These are phyloP conservation scores for Calosoma granatense DNA, from an alignment of 1,140 invertebrate species.

Conservation along the genomic window DNA sequence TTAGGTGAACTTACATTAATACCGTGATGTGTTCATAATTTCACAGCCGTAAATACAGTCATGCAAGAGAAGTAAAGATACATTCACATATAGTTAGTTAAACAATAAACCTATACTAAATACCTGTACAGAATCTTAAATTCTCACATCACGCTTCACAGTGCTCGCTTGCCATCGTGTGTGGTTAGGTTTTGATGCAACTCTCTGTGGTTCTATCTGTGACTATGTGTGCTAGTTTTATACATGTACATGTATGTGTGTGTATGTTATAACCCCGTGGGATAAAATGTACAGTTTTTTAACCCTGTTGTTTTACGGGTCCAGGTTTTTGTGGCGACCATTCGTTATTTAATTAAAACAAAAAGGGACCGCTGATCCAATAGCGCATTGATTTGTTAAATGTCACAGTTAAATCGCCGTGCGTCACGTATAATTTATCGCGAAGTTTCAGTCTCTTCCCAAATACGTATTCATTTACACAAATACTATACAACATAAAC, in stretches of 20 bases:
- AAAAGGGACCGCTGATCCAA: background rate
- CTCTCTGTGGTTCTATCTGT: too few relatives aligned
- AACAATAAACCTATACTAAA: too few relatives aligned
- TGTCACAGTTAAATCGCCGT: background rate
- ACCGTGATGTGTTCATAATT: too few relatives aligned
- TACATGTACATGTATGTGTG: background rate
- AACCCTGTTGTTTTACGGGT: background rate
- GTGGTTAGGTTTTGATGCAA: too few relatives aligned
- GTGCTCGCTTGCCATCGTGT: background rate
- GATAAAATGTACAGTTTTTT: background rate
- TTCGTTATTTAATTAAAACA: constrained; percentile 9
- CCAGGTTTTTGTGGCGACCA: background rate
- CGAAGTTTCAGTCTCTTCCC: background rate
- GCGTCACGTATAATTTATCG: constrained; percentile 3
- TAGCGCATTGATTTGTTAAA: constrained; percentile 8
- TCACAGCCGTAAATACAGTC: too few relatives aligned
- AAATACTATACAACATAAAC: too few relatives aligned
- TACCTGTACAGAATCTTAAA: too few relatives aligned
- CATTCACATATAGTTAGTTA: too few relatives aligned
- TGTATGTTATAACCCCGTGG: background rate
- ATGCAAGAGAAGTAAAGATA: too few relatives aligned
- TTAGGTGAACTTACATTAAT: too few relatives aligned
- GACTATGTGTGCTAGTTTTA: too few relatives aligned
- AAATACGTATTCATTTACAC: background rate
- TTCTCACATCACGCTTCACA: too few relatives aligned